Evolutionary conservation across 2,797 vertebrate species (phyloP), one percentile per base, ranked within the genome.

Genomic region (Muraenolepis orangiensis): DNA sequence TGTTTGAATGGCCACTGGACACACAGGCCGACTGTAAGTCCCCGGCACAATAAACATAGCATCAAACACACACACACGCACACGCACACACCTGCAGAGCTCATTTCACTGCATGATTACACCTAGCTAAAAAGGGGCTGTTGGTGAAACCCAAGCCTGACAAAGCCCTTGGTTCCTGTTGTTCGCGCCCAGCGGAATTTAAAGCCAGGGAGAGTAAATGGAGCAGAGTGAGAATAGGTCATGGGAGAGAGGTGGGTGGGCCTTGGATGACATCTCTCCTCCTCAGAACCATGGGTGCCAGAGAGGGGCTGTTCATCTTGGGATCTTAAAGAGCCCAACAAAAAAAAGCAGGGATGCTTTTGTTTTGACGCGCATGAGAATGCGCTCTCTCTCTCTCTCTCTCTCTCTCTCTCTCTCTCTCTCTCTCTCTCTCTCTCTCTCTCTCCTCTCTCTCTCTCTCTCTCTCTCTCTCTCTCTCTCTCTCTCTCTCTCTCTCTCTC

Each of bases 1-100:
- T 82, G 74, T 84, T 75, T 71, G 23, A 79, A 29, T 80, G 80
- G 77, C 84, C 81, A 31, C 34, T 57, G n/a, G n/a, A n/a, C n/a
- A 66, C 80, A 77, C 76, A 31, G 72, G 57, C 57, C 23, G 57
- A 64, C 23, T 57, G 20, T 2, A 57, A 57, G 20, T 20, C 51
- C 51, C 51, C 20, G 7, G 51, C 2, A 10, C n/a, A 64, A 26
- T 64, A 26, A 64, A 26, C 23, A 64, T 13, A 26, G 80, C 69
- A 61, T 8, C 26, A 46, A 28, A 40, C 30, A 26, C n/a, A 72
- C 74, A 78, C 77, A 57, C 61, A 34, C 71, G 64, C 73, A 68
- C 66, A 71, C 26, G 36, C 14, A 34, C 18, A 69, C 57, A 76
- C 76, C 77, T 79, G 46, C 67, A 69, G 57, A 34, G 67, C 32